Evolutionary conservation across 2,113 vertebrate species (phyloP), one percentile per base, ranked within the genome.

Genomic region (Plecturocebus donacophilus): DNA sequence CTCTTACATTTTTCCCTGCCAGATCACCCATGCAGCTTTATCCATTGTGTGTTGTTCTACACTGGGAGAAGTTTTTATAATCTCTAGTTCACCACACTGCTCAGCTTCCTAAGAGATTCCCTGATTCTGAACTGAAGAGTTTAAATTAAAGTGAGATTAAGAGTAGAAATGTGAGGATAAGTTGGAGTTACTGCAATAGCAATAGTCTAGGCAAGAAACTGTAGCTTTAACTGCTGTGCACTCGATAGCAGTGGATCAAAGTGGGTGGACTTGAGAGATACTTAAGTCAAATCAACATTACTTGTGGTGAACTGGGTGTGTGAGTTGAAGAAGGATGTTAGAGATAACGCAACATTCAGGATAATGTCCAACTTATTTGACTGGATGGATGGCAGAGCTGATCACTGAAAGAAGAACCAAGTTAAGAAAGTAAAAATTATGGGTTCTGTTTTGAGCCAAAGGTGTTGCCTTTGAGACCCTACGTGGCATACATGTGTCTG

Each of bases 141-240:
- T 81, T 23, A 75, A 82, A 47, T 70, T 70, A 79, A 38, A 87
- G 19, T 66, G 19, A 91, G 89, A 94, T 70, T n/a, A 68, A 80
- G 30, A 49, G 27, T 56, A 49, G 49, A n/a, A 68, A 64, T 3
- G 20, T 10, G 38, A 89, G 30, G 9, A n/a, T 17, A 42, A 5
- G 25, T 90, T 42, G 66, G n/a, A 35, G 71, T 81, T 64, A 76
- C 20, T 84, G 64, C 47, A 58, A 80, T 3, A 49, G 16, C 45
- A 58, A 80, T 4, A 42, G 16, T 42, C 8, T 83, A 20, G 30
- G 32, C 56, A 79, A 87, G 40, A 73, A 87, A 73, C 5, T 61
- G 5, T 38, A 86, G 38, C 27, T 84, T 84, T 32, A 32, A 30
- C 16, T 68, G 42, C 32, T 47, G 17, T 30, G 32, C 47, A 71